These are phyloP conservation scores for Drosophila melanosoma DNA, from an alignment of 2,888 invertebrate genomes.

Conservation along the genomic window DNA sequence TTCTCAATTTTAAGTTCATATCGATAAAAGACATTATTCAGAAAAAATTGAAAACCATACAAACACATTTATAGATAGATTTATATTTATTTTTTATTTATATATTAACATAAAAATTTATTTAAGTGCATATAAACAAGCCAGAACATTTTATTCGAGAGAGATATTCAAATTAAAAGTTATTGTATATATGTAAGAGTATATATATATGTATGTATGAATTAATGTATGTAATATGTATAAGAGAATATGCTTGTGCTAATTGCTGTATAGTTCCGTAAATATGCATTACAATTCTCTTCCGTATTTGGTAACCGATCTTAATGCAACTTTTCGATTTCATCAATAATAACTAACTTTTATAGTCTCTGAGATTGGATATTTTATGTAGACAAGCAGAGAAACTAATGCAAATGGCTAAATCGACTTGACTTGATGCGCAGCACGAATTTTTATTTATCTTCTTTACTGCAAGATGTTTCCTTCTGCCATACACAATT, in stretches of 20 bases:
- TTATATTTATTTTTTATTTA: neutral
- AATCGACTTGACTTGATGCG: neutral
- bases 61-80: neutral
- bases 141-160: neutral
- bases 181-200: neutral
- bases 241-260: neutral
- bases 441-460: neutral
- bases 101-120: neutral
- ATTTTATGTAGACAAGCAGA: neutral
- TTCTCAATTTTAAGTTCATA: neutral
- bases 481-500: neutral
- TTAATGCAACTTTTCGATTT: neutral
- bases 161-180: neutral
- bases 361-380: neutral
- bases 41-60: neutral
- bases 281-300: neutral
- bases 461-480: neutral
- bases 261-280: neutral
- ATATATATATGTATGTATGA: neutral
- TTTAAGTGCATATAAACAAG: neutral
- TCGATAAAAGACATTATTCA: too few species aligned
- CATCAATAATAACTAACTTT: neutral
- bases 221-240: too few species aligned
- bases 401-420: neutral
- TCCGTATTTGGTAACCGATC: neutral